Base-by-base conservation (phyloP, 2,888 invertebrate genomes). In the Sturmia bella region DNA sequence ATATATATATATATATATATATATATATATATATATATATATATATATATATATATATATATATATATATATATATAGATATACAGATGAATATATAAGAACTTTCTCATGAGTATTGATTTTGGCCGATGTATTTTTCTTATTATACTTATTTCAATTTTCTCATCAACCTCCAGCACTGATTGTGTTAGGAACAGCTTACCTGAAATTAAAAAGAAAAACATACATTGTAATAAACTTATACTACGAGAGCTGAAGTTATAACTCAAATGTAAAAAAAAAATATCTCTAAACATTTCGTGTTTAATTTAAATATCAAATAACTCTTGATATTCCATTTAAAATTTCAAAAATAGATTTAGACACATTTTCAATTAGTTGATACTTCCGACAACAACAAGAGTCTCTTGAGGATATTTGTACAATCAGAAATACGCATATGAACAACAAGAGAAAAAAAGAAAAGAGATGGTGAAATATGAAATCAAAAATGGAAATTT, bases 351-450 rank as follows among this genome's bases (percentile, higher is more conserved):
- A 52, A 54, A 39, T 37, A 73, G 17, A 64, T 48, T 43, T n/a
- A 56, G 19, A 69, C 37, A 69, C 48, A 61, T 75, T 75, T 82
- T 78, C 78, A 82, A 82, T 82, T 82, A 82, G 66, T 41, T 70
- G 70, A 82, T 64, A 82, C 64, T 66, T 82, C 82, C 82, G 78
- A 74, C 74, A 77, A 24, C 56, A 56, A 41, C 57, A 74, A 69
- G 73, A 69, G 57, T 70, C 81, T 74, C 77, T 74, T 74, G 81
- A 78, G 81, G 74, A 61, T 81, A n/a, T 56, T 56, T 45, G 11
- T 56, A 61, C 27, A 61, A 41, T 9, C 13, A 37, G 59, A 59
- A 80, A 37, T 21, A 15, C 32, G 15, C 17, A 54, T 27, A 48
- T 48, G n/a, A 59, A 17, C 12, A n/a, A 52, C 12, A 52, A 15